Percentiles rank a stretch among this genome's conserved stretches.
phyloP scores from a whole-genome alignment of 1,140 invertebrate species.

The Pollicipes pollicipes region DNA sequence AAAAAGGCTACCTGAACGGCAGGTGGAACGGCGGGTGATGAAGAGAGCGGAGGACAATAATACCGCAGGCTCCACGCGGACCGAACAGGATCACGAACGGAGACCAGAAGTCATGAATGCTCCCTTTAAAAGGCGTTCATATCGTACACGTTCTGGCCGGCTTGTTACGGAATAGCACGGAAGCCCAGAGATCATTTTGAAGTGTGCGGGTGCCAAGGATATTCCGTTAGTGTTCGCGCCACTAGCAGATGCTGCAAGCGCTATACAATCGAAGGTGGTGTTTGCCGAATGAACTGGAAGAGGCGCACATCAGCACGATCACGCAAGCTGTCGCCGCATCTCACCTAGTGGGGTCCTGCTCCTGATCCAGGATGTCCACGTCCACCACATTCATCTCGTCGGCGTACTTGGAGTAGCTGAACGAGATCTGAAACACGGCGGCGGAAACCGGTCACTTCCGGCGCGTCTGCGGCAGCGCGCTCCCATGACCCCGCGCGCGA shows the following conservation, averaged over 20 bases:
- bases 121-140: too few relatives aligned
- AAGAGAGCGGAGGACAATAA: too few relatives aligned
- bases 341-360: slow-evolving; percentile 76
- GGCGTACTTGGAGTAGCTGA: slow-evolving; percentile 65
- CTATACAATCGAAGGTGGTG: neutral
- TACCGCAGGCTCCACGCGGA: too few relatives aligned
- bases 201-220: neutral
- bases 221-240: neutral
- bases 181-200: neutral
- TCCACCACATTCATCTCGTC: slow-evolving; percentile 76
- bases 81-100: too few relatives aligned
- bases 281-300: neutral
- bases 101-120: too few relatives aligned
- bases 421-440: slow-evolving; percentile 55
- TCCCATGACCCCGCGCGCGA: slow-evolving; percentile 7
- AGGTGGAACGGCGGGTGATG: too few relatives aligned
- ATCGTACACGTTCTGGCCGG: too few relatives aligned
- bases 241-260: neutral
- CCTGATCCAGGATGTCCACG: slow-evolving; percentile 62
- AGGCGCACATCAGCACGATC: neutral
- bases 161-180: too few relatives aligned
- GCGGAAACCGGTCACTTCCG: slow-evolving; percentile 13
- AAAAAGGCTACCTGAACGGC: too few relatives aligned
- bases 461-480: too few relatives aligned
- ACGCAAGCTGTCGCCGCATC: slow-evolving; percentile 9